Evolutionary conservation across 2,797 vertebrate species (phyloP).

Genomic region (Microtus obscurus): DNA sequence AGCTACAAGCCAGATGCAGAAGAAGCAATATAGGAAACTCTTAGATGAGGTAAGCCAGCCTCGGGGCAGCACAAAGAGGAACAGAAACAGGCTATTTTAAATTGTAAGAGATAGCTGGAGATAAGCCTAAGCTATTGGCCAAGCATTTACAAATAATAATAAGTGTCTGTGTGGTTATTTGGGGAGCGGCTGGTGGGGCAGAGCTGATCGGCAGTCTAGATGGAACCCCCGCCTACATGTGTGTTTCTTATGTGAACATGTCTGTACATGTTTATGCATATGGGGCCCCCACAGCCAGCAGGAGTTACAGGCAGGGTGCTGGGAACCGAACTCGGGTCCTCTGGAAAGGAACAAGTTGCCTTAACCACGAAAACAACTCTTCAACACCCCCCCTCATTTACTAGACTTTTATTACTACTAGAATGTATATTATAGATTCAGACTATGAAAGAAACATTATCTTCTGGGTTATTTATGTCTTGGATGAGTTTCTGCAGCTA

Average conservation of each 20-base stretch:
- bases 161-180: too few relatives aligned
- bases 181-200: too few relatives aligned
- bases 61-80: too few relatives aligned
- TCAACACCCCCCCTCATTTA: not conserved
- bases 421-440: not conserved
- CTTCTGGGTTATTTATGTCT: not conserved
- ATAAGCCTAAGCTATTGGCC: too few relatives aligned
- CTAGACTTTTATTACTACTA: slow-evolving; percentile 21
- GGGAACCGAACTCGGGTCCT: not conserved
- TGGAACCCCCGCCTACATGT: too few relatives aligned
- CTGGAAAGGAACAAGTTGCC: not conserved
- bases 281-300: not conserved
- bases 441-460: not conserved
- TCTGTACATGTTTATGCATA: not conserved
- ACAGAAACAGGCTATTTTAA: too few relatives aligned
- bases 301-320: not conserved
- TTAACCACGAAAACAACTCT: not conserved
- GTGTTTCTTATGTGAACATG: not conserved
- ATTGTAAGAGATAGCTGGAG: too few relatives aligned
- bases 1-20: too few relatives aligned
- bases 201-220: too few relatives aligned
- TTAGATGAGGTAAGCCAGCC: too few relatives aligned
- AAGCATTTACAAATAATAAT: too few relatives aligned
- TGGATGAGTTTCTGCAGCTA: not conserved
- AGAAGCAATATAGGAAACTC: too few relatives aligned